Evolutionary conservation across 1,140 invertebrate genomes (phyloP), one percentile per base, ranked within the genome.

Genomic region (Drosophila azteca): DNA sequence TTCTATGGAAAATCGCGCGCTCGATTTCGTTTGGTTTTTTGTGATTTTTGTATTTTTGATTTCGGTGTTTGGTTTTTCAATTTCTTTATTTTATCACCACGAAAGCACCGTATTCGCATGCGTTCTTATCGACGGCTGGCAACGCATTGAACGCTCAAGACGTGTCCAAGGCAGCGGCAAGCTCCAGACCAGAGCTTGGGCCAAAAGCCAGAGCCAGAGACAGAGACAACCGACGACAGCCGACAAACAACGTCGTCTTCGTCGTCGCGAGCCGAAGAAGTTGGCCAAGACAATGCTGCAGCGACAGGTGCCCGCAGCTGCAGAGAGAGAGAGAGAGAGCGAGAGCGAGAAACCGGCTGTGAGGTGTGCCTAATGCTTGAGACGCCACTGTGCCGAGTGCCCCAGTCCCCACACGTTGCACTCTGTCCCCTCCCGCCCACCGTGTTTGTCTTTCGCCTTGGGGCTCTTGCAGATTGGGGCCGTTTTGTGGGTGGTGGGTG

Each of bases 91-190:
- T 46, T 45, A 22, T 2, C 35, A 20, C 20, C 49, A 55, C 46
- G 50, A 41, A 26, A 44, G 51, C 48, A 48, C 17, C 48, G 43
- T 39, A 55, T 58, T 82, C 65, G 72, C 80, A 73, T 88, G 80
- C 80, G 72, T 85, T 88, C 80, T 88, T 85, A 90, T 80, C 84
- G 84, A 79, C 84, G 80, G 68, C 63, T 80, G 45, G 77, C 77
- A 85, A 79, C 84, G 83, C 76, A 80, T 89, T 89, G 83, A 88
- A 88, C 59, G 57, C 76, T 74, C 63, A 70, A 89, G 77, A 88
- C 84, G 72, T 76, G 84, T 76, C 60, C 55, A 68, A 54, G 63
- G 48, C 58, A 60, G 41, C 67, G 17, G 29, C 73, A 62, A 35
- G 31, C 35, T 39, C 11, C 35, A 39, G 31, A 65, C 64, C 52